Evolutionary conservation across 1,140 invertebrate species (phyloP), one percentile per base, ranked within the genome.

Genomic region (Platorchestia sp.): DNA sequence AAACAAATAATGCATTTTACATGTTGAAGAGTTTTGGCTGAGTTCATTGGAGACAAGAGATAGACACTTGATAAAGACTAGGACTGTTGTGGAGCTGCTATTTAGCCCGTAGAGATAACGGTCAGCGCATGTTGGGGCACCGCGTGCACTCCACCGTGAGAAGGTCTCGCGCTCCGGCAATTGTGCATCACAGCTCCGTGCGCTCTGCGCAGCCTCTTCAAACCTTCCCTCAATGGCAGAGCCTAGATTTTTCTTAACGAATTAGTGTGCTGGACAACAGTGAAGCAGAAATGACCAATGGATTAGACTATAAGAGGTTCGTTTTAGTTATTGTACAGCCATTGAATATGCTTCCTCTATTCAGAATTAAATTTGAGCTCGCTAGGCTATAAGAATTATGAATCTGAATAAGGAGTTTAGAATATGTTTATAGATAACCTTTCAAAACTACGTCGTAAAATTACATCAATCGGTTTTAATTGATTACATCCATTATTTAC

Each of bases 181-280:
- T 89, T 89, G 87, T 89, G 36, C 41, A 3, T 89, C 87, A 42
- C n/a, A 44, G 41, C 36, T 89, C 41, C 87, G 27, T 89, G 87
- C 27, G 87, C 87, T 42, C 87, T 14, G 87, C 87, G 27, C 43
- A 16, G 43, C 10, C 87, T 75, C 87, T 41, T 89, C 87, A 42
- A 89, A 27, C 87, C 87, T 89, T 44, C 36, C 42, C 5, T 89
- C 41, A 41, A 42, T 10, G 43, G 87, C 87, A 75, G 14, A 36
- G 7, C 14, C 87, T 89, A 36, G 14, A 89, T 89, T 42, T 89
- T 89, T 44, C n/a, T 43, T 36, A 42, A 42, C 59, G 36, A 89
- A 89, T 89, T 89, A 42, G 41, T 42, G 87, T 27, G 43, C 87
- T 89, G 87, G 87, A 89, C 87, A 89, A 89, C n/a, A 42, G 87